Conservation (phyloP, 2,113 vertebrate genomes). For the Chlamydotis undulata region DNA sequence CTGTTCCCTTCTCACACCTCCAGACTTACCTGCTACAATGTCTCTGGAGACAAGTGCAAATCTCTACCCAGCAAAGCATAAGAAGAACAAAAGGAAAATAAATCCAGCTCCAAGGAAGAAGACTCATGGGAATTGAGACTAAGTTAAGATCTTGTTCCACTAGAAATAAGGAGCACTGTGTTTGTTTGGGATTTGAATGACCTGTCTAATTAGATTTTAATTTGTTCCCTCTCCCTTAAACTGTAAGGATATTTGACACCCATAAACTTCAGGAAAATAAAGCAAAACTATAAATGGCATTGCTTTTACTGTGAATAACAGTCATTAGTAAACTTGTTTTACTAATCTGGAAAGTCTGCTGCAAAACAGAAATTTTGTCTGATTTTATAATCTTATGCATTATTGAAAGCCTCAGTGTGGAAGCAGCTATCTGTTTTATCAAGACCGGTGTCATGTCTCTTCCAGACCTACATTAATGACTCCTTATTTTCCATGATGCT, state of each 20-base stretch:
- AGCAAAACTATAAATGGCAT: neutral
- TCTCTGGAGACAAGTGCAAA: conserved; percentile 21
- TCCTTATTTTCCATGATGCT: conserved; percentile 67
- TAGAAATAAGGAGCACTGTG: conserved; percentile 48
- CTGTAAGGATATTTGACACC: conserved; percentile 41
- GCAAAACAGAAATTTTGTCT: neutral
- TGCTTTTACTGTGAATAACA: neutral
- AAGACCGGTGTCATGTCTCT: conserved; percentile 53
- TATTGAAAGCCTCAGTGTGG: conserved; percentile 28
- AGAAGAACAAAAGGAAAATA: conserved; percentile 41
- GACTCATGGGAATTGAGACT: conserved; percentile 20
- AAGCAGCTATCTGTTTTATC: conserved; percentile 63
- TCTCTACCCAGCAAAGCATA: conserved; percentile 60
- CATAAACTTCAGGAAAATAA: neutral
- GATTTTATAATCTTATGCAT: conserved; percentile 45
- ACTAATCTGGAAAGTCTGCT: neutral
- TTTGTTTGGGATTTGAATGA: conserved; percentile 66
- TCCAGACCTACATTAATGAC: conserved; percentile 44
- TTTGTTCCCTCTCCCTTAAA: conserved; percentile 46
- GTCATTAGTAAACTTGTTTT: neutral
- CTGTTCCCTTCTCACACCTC: conserved; percentile 20
- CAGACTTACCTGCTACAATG: conserved; percentile 22
- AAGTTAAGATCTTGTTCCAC: conserved; percentile 61
- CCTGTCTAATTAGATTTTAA: conserved; percentile 67
- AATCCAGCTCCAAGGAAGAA: conserved; percentile 50